A percentile compares a stretch with the other conserved stretches of the same genome.
phyloP scores from a whole-genome alignment of 2,113 vertebrate species.

The Nesospiza acunhae region DNA sequence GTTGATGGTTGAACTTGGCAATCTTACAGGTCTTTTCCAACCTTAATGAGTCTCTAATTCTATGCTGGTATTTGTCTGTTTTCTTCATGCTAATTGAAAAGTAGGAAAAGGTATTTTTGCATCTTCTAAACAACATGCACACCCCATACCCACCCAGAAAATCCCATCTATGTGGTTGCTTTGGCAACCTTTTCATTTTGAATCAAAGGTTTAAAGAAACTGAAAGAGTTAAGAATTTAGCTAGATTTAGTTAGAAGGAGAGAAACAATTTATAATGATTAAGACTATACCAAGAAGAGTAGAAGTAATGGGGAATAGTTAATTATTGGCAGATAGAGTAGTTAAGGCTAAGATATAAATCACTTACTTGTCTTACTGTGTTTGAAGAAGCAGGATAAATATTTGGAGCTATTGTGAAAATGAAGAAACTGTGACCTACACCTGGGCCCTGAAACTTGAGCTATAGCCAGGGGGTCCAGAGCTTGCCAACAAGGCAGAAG shows the following conservation, averaged over 20 bases:
- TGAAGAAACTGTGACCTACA: not conserved
- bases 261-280: not conserved
- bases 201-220: not conserved
- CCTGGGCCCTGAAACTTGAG: not conserved
- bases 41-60: not conserved
- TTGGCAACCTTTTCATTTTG: not conserved
- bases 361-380: not conserved
- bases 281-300: not conserved
- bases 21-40: not conserved
- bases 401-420: not conserved
- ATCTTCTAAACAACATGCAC: not conserved
- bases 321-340: not conserved
- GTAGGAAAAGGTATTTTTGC: not conserved
- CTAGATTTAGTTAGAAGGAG: not conserved
- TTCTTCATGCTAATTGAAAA: not conserved
- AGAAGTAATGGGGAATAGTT: not conserved
- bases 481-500: not conserved
- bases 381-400: not conserved
- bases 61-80: not conserved
- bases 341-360: not conserved
- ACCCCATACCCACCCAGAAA: not conserved
- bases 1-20: not conserved
- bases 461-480: not conserved
- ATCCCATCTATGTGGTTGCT: not conserved
- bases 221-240: not conserved